phyloP scores from a whole-genome alignment of 2,113 vertebrate genomes.

The Melanotaenia duboulayi region DNA sequence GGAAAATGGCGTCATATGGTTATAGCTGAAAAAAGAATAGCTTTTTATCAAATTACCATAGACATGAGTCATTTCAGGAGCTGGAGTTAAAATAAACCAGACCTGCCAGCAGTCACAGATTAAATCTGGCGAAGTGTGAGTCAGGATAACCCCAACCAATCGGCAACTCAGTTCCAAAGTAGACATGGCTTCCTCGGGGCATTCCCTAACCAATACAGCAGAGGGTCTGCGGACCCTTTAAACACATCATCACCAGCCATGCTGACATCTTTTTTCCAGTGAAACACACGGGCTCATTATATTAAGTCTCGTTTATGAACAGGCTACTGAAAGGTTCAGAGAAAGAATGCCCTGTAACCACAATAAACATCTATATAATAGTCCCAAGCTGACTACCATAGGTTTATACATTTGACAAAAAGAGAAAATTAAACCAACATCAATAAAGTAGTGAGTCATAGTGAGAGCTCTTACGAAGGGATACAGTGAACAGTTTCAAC shows the following conservation, averaged over 20 bases:
- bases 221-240: constrained; percentile 53
- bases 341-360: constrained; percentile 36
- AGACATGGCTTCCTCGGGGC: constrained; percentile 59
- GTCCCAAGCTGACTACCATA: constrained; percentile 31
- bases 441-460: constrained; percentile 55
- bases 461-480: constrained; percentile 56
- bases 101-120: constrained; percentile 50
- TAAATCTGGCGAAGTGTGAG: constrained; percentile 54
- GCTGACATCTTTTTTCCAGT: constrained; percentile 49
- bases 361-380: constrained; percentile 11
- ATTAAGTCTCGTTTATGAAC: constrained; percentile 40
- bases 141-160: constrained; percentile 44
- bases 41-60: constrained; percentile 51
- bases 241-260: constrained; percentile 45
- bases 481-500: constrained; percentile 69
- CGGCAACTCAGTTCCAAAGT: constrained; percentile 29
- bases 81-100: constrained; percentile 64
- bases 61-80: constrained; percentile 55
- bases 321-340: constrained; percentile 56
- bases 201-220: constrained; percentile 34
- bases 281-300: constrained; percentile 61
- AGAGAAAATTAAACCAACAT: constrained; percentile 27
- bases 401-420: constrained; percentile 32
- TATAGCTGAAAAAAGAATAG: constrained; percentile 31
- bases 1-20: background rate